A percentile compares a stretch with the other conserved stretches of the same genome.
Evolutionary conservation across 2,888 invertebrate species (phyloP).

Genomic region (Anticlea derivata): DNA sequence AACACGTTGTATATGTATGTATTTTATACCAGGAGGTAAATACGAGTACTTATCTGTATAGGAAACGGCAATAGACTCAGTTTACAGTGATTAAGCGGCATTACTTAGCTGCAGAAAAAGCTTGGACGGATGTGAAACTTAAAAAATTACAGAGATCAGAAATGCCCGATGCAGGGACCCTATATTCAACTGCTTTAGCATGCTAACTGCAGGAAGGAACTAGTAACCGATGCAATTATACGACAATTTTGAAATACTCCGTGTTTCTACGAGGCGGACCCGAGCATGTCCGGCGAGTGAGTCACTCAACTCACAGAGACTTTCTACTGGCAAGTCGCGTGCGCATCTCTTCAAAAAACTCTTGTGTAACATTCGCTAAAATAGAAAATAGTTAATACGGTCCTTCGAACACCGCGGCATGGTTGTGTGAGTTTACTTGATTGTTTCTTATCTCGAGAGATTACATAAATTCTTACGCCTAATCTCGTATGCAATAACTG

Average conservation of each 20-base stretch:
- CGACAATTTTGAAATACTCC: constrained; percentile 61
- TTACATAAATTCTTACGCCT: constrained; percentile 32
- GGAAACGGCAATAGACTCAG: constrained; percentile 11
- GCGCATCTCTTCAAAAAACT: constrained; percentile 56
- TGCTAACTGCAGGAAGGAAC: constrained; percentile 55
- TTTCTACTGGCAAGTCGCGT: constrained; percentile 67
- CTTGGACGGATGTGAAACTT: constrained; percentile 31
- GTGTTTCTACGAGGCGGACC: constrained; percentile 44
- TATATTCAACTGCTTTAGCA: constrained; percentile 40
- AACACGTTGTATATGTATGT: too few species aligned
- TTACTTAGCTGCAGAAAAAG: constrained; percentile 24
- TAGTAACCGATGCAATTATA: constrained; percentile 55
- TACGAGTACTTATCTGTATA: too few species aligned
- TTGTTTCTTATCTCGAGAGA: constrained; percentile 36
- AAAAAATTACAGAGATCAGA: constrained; percentile 34
- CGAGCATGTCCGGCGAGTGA: constrained; percentile 60
- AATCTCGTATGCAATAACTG: constrained; percentile 35
- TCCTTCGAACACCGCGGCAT: constrained; percentile 44
- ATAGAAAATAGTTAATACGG: constrained; percentile 66
- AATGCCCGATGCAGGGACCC: constrained; percentile 29
- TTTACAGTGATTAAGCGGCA: constrained; percentile 7
- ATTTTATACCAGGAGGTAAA: not conserved
- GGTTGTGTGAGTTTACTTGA: constrained; percentile 32
- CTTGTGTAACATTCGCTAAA: constrained; percentile 73
- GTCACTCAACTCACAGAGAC: constrained; percentile 60